Percentiles rank a stretch among this genome's conserved stretches.
Evolutionary conservation across 2,888 invertebrate genomes (phyloP).

Genomic region (Aporophyla nigra): DNA sequence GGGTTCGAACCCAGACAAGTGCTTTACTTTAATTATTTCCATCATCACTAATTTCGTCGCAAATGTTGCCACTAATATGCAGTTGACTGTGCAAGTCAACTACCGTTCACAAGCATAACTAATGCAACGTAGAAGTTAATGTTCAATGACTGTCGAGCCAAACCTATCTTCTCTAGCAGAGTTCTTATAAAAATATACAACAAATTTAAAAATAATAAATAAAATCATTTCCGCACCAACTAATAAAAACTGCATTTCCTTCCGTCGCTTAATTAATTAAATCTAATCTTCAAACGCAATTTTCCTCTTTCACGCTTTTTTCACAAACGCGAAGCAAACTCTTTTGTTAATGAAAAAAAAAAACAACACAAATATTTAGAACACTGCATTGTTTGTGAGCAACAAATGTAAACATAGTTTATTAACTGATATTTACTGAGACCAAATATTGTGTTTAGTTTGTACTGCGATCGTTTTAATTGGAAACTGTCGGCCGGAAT

Average conservation of each 20-base stretch:
- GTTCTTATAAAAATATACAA: neutral
- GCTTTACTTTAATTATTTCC: no score
- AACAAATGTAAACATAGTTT: slow-evolving; percentile 19
- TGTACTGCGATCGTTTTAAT: slow-evolving; percentile 19
- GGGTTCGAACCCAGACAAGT: no score
- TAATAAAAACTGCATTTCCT: slow-evolving; percentile 3
- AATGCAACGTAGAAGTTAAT: neutral
- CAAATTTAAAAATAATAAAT: neutral
- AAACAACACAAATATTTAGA: slow-evolving; percentile 17
- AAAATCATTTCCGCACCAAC: neutral
- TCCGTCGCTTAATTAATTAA: slow-evolving; percentile 5
- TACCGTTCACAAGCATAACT: neutral
- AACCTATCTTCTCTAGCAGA: no score
- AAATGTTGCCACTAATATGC: neutral
- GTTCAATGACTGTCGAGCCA: neutral
- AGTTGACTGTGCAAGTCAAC: neutral
- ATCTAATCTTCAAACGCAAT: slow-evolving; percentile 16
- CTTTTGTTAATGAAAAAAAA: slow-evolving; percentile 18
- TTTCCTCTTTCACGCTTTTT: slow-evolving; percentile 19
- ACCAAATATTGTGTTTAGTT: slow-evolving; percentile 28
- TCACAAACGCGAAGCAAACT: slow-evolving; percentile 14
- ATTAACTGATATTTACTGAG: slow-evolving; percentile 29
- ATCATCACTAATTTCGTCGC: neutral
- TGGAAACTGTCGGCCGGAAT: slow-evolving; percentile 25
- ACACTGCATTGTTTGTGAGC: slow-evolving; percentile 27